Evolutionary conservation across 1,140 invertebrate species (phyloP).

Genomic region (Colletes latitarsis): DNA sequence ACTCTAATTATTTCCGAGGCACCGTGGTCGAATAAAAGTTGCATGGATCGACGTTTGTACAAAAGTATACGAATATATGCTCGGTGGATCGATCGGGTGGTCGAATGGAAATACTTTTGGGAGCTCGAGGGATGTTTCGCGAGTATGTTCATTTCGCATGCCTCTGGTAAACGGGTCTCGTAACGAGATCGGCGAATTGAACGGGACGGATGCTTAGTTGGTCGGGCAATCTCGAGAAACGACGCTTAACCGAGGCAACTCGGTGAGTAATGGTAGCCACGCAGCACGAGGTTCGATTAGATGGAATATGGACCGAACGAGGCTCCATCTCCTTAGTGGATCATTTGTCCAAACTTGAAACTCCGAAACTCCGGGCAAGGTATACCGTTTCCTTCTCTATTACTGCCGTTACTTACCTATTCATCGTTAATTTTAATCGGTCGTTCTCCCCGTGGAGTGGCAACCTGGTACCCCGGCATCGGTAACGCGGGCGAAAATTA

Average conservation of each 20-base stretch:
- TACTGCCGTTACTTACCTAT: constrained; percentile 13
- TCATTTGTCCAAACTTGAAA: constrained; percentile 62
- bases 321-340: constrained; percentile 60
- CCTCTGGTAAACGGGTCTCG: constrained; percentile 8
- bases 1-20: too few species aligned
- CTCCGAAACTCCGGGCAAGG: constrained; percentile 36
- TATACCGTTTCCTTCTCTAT: not conserved
- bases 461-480: not conserved
- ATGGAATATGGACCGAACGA: constrained; percentile 49
- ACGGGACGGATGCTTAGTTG: constrained; percentile 18
- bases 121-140: too few species aligned
- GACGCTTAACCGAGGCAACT: constrained; percentile 6
- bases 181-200: constrained; percentile 17
- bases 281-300: constrained; percentile 57
- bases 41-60: too few species aligned
- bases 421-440: constrained; percentile 61
- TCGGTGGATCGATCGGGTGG: too few species aligned
- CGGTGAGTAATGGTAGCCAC: constrained; percentile 47
- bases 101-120: too few species aligned
- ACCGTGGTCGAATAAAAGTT: too few species aligned
- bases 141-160: too few species aligned
- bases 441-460: constrained; percentile 21
- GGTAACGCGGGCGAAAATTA: constrained; percentile 25
- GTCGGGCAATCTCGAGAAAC: constrained; percentile 34
- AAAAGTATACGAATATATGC: too few species aligned